Evolutionary conservation across 2,113 vertebrate species (phyloP).

Genomic region (Climacteris rufus): DNA sequence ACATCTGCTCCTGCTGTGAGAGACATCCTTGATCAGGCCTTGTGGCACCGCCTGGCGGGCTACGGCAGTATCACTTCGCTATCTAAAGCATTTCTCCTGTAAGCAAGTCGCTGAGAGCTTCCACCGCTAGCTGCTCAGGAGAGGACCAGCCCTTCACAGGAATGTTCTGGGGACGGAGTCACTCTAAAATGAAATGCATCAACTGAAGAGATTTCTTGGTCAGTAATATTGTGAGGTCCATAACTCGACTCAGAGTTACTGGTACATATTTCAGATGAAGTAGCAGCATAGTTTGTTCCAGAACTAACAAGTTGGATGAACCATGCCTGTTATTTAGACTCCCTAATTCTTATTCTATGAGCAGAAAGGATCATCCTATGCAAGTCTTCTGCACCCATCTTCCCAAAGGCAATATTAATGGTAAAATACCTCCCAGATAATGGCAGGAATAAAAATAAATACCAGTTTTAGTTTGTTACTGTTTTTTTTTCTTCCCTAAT

Average conservation of each 20-base stretch:
- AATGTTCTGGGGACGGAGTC: not conserved
- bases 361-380: not conserved
- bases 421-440: not conserved
- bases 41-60: not conserved
- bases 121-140: no score
- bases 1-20: not conserved
- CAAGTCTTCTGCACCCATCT: not conserved
- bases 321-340: not conserved
- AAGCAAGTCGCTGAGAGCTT: rapidly evolving
- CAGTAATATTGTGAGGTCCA: rapidly evolving
- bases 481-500: not conserved
- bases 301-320: not conserved
- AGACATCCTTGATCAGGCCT: rapidly evolving
- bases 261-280: not conserved
- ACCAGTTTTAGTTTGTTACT: not conserved
- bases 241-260: not conserved
- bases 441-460: not conserved
- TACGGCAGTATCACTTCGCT: not conserved
- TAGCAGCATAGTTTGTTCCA: not conserved
- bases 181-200: not conserved
- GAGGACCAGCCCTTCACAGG: not conserved
- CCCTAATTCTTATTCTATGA: not conserved
- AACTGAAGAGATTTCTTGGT: not conserved
- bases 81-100: not conserved
- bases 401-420: not conserved